Base-by-base conservation (phyloP, 2,113 vertebrate species). In the Rhipidura dahli region DNA sequence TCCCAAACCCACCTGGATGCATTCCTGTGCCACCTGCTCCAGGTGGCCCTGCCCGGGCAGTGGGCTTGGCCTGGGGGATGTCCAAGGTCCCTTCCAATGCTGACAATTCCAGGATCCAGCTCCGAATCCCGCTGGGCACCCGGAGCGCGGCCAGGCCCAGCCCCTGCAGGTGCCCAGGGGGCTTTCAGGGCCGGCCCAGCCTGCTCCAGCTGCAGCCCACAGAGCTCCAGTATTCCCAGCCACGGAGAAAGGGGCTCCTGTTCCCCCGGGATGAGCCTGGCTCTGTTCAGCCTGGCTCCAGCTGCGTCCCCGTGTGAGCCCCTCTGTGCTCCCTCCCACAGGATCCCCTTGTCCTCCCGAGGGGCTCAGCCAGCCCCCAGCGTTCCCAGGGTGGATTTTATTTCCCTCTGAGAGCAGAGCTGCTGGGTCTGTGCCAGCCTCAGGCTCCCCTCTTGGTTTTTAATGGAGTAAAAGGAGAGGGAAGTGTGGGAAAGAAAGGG, bases 311-410 rank as follows among this genome's bases (percentile, higher is more conserved):
- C 16, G 87, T 95, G 93, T 68, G 45, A 87, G 81, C 77, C 50
- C 45, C 75, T 94, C 95, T 97, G 96, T 98, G 71, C 83, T 56
- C 13, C 39, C 13, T 13, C 88, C 61, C 92, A 6, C 51, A n/a
- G 83, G 7, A 6, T 0, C 0, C 2, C 14, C 33, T 56, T 16
- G 53, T 87, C 57, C 96, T 94, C 60, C 73, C 15, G 6, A 26
- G 24, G 35, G 56, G 42, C 70, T 83, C 78, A 6, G 78, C 33
- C 69, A 12, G 73, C 23, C 40, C 40, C n/a, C 4, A 26, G 47
- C 18, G 2, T 28, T 39, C 24, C 61, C n/a, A 28, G n/a, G 42
- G 7, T 12, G 76, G 79, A 0, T 19, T 59, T 63, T 13, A 17
- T 19, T 82, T 57, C 57, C 49, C 45, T 57, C 47, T 15, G 56